Evolutionary conservation across 2,888 invertebrate genomes (phyloP), one percentile per base, ranked within the genome.

Genomic region (Lymantria dispar): DNA sequence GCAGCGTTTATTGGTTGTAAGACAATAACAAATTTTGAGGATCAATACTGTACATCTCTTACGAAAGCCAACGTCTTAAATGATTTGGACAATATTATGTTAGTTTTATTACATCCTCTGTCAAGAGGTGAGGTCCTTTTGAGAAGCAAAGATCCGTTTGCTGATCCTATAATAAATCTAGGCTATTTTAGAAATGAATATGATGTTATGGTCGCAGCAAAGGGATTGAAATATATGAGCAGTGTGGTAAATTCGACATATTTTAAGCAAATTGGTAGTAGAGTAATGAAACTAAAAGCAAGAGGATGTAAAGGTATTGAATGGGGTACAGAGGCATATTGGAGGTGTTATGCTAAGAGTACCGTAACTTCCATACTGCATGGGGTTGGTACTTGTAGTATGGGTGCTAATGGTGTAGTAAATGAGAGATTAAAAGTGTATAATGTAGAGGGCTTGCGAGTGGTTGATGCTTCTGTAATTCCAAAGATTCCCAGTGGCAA

Each of bases 121-220:
- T 36, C 85, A 0, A 68, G 78, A 68, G 85, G 85, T 8, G 60
- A 64, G 61, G 76, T 86, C 0, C 75, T 58, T 33, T 56, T 86
- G 31, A 72, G 54, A 49, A 85, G 78, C 47, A 68, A 42, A 1
- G 68, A 85, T 60, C 78, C 81, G 2, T 53, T 72, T 0, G 79
- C 76, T n/a, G 71, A 78, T 53, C 85, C 85, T 0, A 39, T 77
- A 7, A 80, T 85, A 54, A 71, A 78, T 48, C 43, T 76, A 48
- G 85, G 83, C 5, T 82, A 61, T 53, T 77, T 75, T 37, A 76
- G 80, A 48, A 63, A 78, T 14, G 60, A 72, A 43, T 53, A 65
- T 39, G 36, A 36, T 36, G 11, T 7, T 10, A n/a, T n/a, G 9
- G 36, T 36, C 9, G 7, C 36, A 11, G 36, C n/a, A 1, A n/a